Evolutionary conservation across 2,888 invertebrate genomes (phyloP).

Genomic region (Julus scandinavius): DNA sequence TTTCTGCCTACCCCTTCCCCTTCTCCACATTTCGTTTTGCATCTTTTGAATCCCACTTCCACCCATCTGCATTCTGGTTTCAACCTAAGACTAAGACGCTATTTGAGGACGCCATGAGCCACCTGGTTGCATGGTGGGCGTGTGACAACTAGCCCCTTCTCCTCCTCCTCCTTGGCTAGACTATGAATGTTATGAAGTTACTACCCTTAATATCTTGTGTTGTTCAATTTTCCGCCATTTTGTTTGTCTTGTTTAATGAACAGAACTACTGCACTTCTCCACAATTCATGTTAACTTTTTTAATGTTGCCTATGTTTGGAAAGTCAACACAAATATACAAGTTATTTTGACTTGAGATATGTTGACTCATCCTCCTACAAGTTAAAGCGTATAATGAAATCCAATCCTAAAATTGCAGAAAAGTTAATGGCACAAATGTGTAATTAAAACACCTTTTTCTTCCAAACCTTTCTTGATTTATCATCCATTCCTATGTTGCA

Average conservation of each 20-base stretch:
- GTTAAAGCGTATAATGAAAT: too few relatives aligned
- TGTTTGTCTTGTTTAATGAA: neutral
- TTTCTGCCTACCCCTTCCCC: neutral
- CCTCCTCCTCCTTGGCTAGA: too few relatives aligned
- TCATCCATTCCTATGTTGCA: neutral
- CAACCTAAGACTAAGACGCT: neutral
- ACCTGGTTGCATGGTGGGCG: neutral
- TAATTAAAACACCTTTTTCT: neutral
- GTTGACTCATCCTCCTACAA: too few relatives aligned
- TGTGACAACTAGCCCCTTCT: neutral
- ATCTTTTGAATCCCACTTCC: neutral
- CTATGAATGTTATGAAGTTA: too few relatives aligned
- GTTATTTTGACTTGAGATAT: too few relatives aligned
- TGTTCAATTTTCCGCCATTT: constrained; percentile 10
- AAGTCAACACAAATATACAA: neutral
- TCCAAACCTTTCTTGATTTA: neutral
- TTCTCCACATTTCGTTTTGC: neutral
- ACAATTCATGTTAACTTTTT: neutral
- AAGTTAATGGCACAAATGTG: too few relatives aligned
- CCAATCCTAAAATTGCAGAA: too few relatives aligned
- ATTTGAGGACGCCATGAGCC: neutral
- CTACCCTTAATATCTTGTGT: too few relatives aligned
- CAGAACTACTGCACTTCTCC: neutral
- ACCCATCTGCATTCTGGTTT: neutral
- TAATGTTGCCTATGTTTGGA: neutral